Conservation (phyloP, 2,888 invertebrate species). For the Dasysyrphus tricinctus region DNA sequence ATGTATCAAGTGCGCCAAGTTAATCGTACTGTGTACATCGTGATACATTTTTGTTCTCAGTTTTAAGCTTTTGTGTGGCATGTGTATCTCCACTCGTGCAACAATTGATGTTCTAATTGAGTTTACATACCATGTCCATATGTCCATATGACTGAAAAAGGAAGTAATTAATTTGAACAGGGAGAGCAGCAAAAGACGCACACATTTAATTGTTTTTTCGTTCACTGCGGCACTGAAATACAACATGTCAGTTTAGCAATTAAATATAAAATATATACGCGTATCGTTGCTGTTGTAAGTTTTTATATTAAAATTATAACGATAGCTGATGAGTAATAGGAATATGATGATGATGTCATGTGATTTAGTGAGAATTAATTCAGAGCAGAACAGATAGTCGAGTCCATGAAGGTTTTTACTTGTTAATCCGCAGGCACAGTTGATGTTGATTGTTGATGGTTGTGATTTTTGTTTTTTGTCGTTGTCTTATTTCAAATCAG, state of each 20-base stretch:
- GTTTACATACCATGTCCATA: constrained; percentile 39
- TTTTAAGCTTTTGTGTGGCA: not conserved
- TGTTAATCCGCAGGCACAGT: not conserved
- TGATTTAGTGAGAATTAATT: constrained; percentile 6
- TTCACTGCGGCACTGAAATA: not conserved
- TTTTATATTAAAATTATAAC: not conserved
- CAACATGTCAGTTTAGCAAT: not conserved
- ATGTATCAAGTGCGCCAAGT: constrained; percentile 17
- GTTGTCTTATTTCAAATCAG: not conserved
- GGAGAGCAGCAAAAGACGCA: not conserved
- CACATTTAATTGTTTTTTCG: constrained; percentile 4
- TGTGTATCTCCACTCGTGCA: constrained; percentile 1
- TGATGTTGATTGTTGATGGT: not conserved
- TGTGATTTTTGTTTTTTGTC: not conserved
- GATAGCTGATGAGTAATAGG: not conserved
- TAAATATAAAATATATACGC: not conserved
- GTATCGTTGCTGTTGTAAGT: not conserved
- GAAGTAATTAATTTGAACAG: constrained; percentile 52
- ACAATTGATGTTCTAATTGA: constrained; percentile 37
- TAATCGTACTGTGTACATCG: not conserved
- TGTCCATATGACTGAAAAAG: constrained; percentile 47
- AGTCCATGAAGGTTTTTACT: not conserved
- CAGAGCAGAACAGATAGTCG: not conserved
- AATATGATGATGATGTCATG: constrained; percentile 5
- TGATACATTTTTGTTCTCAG: not conserved